These are phyloP conservation scores for Temnothorax curvispinosus DNA, from an alignment of 1,140 invertebrate species.

Conservation along the genomic window DNA sequence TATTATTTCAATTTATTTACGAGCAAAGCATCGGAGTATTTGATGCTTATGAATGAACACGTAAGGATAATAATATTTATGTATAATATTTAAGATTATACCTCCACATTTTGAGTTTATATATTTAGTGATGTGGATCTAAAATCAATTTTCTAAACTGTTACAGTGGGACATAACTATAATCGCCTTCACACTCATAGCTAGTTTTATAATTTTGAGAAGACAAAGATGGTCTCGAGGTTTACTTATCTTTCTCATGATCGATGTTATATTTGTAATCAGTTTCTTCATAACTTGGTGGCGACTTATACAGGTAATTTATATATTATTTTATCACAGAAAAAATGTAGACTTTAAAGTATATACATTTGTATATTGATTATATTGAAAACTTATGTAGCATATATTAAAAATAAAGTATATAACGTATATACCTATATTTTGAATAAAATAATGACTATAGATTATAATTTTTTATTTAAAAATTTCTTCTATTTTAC, in stretches of 20 bases:
- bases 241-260: constrained; percentile 62
- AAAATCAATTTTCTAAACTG: constrained; percentile 17
- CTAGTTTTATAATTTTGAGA: constrained; percentile 57
- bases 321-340: constrained; percentile 4
- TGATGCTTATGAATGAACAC: constrained; percentile 55
- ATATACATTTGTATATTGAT: constrained; percentile 20
- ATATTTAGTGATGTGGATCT: constrained; percentile 11
- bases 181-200: constrained; percentile 48
- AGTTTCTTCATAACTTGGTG: constrained; percentile 79
- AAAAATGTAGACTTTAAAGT: neutral
- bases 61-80: constrained; percentile 64
- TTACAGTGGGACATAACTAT: constrained; percentile 73
- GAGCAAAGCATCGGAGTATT: constrained; percentile 3
- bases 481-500: constrained; percentile 13
- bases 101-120: neutral
- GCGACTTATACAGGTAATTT: constrained; percentile 75
- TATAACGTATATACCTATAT: neutral
- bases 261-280: constrained; percentile 66
- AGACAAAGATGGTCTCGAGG: constrained; percentile 62
- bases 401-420: neutral
- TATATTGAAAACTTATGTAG: constrained; percentile 14
- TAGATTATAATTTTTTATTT: neutral
- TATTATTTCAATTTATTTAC: constrained; percentile 41
- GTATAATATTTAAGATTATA: constrained; percentile 7
- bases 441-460: neutral